Evolutionary conservation across 2,888 invertebrate species (phyloP), one percentile per base, ranked within the genome.

Genomic region (Fragum fragum): DNA sequence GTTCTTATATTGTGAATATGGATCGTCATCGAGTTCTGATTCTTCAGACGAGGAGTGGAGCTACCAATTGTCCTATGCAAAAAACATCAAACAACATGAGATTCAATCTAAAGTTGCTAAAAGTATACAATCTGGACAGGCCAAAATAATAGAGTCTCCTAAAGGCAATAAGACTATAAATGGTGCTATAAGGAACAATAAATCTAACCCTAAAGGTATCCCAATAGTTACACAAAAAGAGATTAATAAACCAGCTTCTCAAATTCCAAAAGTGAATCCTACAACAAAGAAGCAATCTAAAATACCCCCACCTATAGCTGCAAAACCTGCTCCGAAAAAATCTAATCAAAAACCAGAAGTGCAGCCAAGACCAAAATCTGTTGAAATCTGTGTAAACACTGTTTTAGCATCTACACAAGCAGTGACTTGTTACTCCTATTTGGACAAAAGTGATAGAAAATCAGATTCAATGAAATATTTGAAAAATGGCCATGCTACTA

Each of bases 1-100:
- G 47, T 90, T 88, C 66, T 72, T 87, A 53, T 88, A 89, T 66
- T 89, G 90, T 77, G 89, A 89, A 57, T 90, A 90, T 76, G 87
- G 88, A 18, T 90, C 88, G 26, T 90, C 89, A 1, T 85, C 89
- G 36, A 90, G 90, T 74, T 86, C 82, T 6, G 85, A 84, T 55
- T 83, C 85, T 32, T 85, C 87, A 1, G 87, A 87, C 59, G 88
- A 88, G 32, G 87, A 89, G 83, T 87, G 85, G 83, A 83, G 80
- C 53, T 86, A 75, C 36, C 78, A 83, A 42, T 39, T 79, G 36
- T 86, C 85, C 28, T 86, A 83, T 73, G 85, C 85, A 39, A 86
- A 83, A 74, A 86, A 86, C 79, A 52, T 83, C 0, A 86, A 86
- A 59, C 78, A 86, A 52, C 80, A 83, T n/a, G 81, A 80, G 74